These are phyloP conservation scores for Rosalia funebris DNA, from an alignment of 2,888 invertebrate species.

Conservation along the genomic window DNA sequence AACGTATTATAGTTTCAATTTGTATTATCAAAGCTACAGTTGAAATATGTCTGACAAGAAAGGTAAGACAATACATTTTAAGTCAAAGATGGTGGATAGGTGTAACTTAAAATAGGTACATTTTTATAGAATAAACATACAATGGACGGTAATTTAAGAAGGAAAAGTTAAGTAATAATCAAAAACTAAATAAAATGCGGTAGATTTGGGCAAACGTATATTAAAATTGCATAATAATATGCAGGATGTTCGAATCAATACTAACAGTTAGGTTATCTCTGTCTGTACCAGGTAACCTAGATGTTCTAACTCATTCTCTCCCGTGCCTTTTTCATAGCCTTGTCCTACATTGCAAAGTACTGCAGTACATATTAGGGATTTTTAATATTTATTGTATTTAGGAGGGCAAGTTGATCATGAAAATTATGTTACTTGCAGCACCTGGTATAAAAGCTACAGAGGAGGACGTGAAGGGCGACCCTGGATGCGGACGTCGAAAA, in stretches of 20 bases:
- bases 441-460: slow-evolving; percentile 58
- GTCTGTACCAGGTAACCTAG: slow-evolving; percentile 57
- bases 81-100: slow-evolving; percentile 42
- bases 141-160: slow-evolving; percentile 27
- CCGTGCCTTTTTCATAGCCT: slow-evolving; percentile 60
- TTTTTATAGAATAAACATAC: slow-evolving; percentile 21
- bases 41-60: slow-evolving; percentile 56
- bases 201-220: slow-evolving; percentile 40
- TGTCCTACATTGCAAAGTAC: slow-evolving; percentile 63
- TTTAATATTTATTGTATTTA: slow-evolving; percentile 55
- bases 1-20: slow-evolving; percentile 39
- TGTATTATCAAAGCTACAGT: slow-evolving; percentile 31
- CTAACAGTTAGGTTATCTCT: slow-evolving; percentile 60
- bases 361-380: slow-evolving; percentile 57
- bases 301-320: slow-evolving; percentile 59
- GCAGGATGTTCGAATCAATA: slow-evolving; percentile 64
- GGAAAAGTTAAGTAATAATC: slow-evolving; percentile 31
- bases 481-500: slow-evolving; percentile 56
- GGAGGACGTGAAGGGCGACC: slow-evolving; percentile 55
- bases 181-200: slow-evolving; percentile 29
- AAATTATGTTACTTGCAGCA: slow-evolving; percentile 64
- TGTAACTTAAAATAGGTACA: slow-evolving; percentile 33
- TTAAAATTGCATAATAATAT: slow-evolving; percentile 58
- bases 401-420: slow-evolving; percentile 62
- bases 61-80: slow-evolving; percentile 48